phyloP scores from a whole-genome alignment of 2,797 vertebrate species.

The Epinephelus coioides region DNA sequence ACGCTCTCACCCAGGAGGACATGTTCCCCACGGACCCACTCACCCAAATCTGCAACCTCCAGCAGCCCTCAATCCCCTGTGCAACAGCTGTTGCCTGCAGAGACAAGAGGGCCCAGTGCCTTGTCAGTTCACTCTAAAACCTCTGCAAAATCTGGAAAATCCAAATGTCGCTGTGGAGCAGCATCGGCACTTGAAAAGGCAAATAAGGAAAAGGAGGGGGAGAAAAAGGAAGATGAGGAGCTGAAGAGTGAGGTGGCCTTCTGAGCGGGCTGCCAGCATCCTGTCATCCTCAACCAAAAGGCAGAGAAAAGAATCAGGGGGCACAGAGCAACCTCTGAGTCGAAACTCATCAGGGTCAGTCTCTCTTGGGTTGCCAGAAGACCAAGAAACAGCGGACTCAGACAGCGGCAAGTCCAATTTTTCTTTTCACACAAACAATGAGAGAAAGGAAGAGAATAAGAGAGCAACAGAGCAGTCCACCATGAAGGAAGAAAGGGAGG shows the following conservation, averaged over 20 bases:
- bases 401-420: conserved; percentile 72
- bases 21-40: conserved; percentile 19
- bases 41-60: conserved; percentile 34
- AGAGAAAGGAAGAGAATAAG: conserved; percentile 14
- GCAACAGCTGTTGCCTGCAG: conserved; percentile 48
- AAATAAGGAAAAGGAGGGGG: conserved; percentile 14
- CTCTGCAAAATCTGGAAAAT: conserved; percentile 66
- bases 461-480: not conserved
- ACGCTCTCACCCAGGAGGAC: conserved; percentile 57
- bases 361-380: conserved; percentile 75
- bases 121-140: conserved; percentile 63
- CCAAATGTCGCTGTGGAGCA: conserved; percentile 67
- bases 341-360: conserved; percentile 72
- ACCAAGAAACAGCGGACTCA: conserved; percentile 65
- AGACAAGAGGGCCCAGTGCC: conserved; percentile 65
- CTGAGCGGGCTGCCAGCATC: conserved; percentile 53
- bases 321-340: conserved; percentile 55
- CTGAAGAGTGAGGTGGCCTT: conserved; percentile 29
- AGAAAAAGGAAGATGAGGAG: conserved; percentile 28
- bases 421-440: conserved; percentile 24
- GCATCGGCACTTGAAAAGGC: conserved; percentile 22
- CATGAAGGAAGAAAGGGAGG: conserved; percentile 20
- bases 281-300: conserved; percentile 53
- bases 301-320: conserved; percentile 66
- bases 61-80: conserved; percentile 26